These are phyloP conservation scores for Lycocorax pyrrhopterus DNA, from an alignment of 2,113 vertebrate genomes.

Conservation along the genomic window DNA sequence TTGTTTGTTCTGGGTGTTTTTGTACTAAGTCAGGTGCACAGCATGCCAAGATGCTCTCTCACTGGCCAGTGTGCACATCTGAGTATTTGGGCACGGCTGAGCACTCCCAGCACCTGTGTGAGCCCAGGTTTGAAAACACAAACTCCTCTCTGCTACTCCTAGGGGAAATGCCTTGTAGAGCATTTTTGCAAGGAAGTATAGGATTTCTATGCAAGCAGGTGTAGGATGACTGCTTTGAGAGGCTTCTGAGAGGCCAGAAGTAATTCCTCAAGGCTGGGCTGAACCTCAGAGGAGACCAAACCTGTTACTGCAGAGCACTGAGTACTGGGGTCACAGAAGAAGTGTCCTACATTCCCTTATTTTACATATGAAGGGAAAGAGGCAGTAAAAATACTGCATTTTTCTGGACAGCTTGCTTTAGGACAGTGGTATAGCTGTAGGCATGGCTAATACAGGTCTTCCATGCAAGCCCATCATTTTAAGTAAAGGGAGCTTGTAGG, in stretches of 20 bases:
- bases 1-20: not conserved
- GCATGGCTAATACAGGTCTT: not conserved
- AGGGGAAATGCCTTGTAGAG: not conserved
- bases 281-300: not conserved
- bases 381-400: not conserved
- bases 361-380: not conserved
- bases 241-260: not conserved
- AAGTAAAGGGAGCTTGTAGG: not conserved
- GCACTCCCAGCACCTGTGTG: not conserved
- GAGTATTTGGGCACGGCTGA: not conserved
- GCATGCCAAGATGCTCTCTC: not conserved
- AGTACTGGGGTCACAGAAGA: too few relatives aligned
- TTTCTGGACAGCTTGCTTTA: not conserved
- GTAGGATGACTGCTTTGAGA: not conserved
- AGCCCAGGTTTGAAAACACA: not conserved
- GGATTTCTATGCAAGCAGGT: not conserved
- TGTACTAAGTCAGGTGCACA: not conserved
- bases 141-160: not conserved
- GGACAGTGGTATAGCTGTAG: not conserved
- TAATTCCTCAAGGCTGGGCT: not conserved
- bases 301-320: not conserved
- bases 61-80: not conserved
- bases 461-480: not conserved
- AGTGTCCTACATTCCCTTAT: not conserved
- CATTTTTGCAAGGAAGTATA: not conserved